Evolutionary conservation across 30 jellyfish, hydroid and myxozoan genomes (phyloP).

Genomic region (Haliclystus octoradiatus): DNA sequence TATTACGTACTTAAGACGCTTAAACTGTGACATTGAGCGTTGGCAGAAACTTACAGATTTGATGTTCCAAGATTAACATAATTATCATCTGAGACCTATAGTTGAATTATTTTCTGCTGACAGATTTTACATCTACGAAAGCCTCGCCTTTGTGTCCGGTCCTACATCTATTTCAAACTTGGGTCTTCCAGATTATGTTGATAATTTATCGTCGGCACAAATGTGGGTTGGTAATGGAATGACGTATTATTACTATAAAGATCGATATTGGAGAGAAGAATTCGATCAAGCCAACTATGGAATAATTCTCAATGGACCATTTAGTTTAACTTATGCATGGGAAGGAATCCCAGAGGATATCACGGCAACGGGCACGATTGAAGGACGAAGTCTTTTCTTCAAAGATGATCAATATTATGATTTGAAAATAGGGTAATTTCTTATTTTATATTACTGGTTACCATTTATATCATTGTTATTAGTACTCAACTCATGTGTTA

Average conservation of each 20-base stretch:
- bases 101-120: not conserved
- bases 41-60: too few relatives aligned
- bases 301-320: conserved; percentile 22
- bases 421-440: not conserved
- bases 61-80: too few relatives aligned
- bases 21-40: too few relatives aligned
- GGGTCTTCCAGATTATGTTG: conserved; percentile 29
- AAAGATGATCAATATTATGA: not conserved
- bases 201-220: conserved; percentile 28
- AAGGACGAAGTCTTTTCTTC: not conserved
- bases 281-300: conserved; percentile 28
- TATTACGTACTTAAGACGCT: too few relatives aligned
- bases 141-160: conserved; percentile 26
- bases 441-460: too few relatives aligned
- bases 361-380: conserved; percentile 21
- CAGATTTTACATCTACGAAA: conserved; percentile 38
- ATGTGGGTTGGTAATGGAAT: conserved; percentile 39
- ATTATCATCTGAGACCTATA: too few relatives aligned
- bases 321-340: conserved; percentile 28
- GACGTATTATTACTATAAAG: conserved; percentile 24
- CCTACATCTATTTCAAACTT: conserved; percentile 15
- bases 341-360: conserved; percentile 38
- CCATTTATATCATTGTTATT: too few relatives aligned
- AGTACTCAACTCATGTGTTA: too few relatives aligned
- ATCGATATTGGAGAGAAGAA: conserved; percentile 26